phyloP scores from a whole-genome alignment of 2,113 vertebrate species.

The Salvelinus namaycush region DNA sequence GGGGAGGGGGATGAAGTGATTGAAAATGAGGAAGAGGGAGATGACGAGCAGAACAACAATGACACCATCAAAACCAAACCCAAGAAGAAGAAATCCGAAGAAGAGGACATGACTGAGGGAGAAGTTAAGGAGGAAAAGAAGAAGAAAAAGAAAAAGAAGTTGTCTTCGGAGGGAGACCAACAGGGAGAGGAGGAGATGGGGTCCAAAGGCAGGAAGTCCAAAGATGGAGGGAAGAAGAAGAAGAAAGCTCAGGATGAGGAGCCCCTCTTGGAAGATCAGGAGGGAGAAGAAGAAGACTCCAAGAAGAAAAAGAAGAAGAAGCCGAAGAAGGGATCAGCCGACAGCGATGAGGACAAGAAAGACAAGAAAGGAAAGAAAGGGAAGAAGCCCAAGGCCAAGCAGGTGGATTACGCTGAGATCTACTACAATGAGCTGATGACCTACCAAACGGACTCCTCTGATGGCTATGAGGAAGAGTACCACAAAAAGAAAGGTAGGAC shows the following conservation, averaged over 20 bases:
- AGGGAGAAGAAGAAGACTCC: constrained; percentile 70
- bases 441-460: constrained; percentile 83
- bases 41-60: constrained; percentile 76
- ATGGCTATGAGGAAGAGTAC: constrained; percentile 87
- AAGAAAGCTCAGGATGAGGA: constrained; percentile 71
- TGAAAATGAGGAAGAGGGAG: constrained; percentile 20
- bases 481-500: constrained; percentile 91
- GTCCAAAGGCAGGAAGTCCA: constrained; percentile 71
- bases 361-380: constrained; percentile 71
- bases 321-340: constrained; percentile 67
- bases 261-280: constrained; percentile 59
- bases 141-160: constrained; percentile 64
- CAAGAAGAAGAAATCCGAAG: constrained; percentile 65
- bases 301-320: constrained; percentile 79
- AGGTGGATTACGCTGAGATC: constrained; percentile 82
- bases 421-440: constrained; percentile 86
- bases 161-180: constrained; percentile 58
- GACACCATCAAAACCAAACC: constrained; percentile 53
- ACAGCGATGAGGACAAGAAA: constrained; percentile 68
- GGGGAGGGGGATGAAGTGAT: constrained; percentile 35
- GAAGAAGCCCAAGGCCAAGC: constrained; percentile 80
- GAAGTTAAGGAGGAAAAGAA: constrained; percentile 54
- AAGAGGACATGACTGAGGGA: constrained; percentile 53
- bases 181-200: constrained; percentile 59
- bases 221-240: constrained; percentile 70